A percentile compares a stretch with the other conserved stretches of the same genome.
phyloP scores from a whole-genome alignment of 2,797 vertebrate species.

The Poecilia picta region DNA sequence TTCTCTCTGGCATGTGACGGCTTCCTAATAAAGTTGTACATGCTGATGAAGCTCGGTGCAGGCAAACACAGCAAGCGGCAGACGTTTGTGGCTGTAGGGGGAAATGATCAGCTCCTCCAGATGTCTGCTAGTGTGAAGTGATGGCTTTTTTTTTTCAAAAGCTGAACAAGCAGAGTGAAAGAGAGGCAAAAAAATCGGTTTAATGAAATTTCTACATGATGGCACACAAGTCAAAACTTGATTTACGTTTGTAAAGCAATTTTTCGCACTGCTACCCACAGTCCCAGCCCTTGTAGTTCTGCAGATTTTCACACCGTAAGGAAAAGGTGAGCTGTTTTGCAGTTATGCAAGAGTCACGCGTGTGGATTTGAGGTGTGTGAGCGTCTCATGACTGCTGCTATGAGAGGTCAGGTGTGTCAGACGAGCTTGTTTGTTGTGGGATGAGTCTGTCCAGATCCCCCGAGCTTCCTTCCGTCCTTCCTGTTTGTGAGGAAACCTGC shows the following conservation, averaged over 20 bases:
- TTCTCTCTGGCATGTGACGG: constrained; percentile 22
- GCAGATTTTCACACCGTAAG: not conserved
- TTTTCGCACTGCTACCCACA: not conserved
- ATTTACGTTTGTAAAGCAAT: not conserved
- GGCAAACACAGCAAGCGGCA: constrained; percentile 21
- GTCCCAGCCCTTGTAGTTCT: not conserved
- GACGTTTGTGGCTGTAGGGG: constrained; percentile 12
- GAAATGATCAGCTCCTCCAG: constrained; percentile 8
- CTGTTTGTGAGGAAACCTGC: constrained; percentile 13
- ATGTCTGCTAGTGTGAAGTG: constrained; percentile 16
- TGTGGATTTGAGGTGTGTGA: constrained; percentile 20
- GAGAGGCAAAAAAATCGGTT: not conserved
- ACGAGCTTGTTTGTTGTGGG: constrained; percentile 53
- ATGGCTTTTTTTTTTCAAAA: constrained; percentile 6
- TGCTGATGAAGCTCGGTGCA: not conserved
- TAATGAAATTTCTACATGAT: not conserved
- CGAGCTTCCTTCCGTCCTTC: not conserved
- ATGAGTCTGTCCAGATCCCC: constrained; percentile 19
- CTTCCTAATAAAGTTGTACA: constrained; percentile 14
- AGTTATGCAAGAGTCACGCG: constrained; percentile 52
- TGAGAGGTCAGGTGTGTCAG: constrained; percentile 38
- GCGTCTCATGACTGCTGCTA: constrained; percentile 42
- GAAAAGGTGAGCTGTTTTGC: constrained; percentile 18
- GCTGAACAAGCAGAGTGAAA: constrained; percentile 14
- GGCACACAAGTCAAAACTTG: not conserved